Evolutionary conservation across 2,888 invertebrate species (phyloP).

Genomic region (Sympetrum striolatum): DNA sequence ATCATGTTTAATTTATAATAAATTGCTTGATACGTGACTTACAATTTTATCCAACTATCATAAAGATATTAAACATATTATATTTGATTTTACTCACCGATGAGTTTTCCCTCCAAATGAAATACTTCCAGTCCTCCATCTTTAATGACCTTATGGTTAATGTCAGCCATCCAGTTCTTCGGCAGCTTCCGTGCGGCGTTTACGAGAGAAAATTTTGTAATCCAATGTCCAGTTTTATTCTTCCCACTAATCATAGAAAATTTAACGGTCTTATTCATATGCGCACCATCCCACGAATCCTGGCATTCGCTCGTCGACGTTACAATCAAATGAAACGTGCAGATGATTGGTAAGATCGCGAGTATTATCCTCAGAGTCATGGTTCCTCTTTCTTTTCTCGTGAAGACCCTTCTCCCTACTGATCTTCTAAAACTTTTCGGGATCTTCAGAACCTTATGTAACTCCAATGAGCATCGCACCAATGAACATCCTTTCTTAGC

Average conservation of each 20-base stretch:
- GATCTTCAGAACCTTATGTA: not conserved
- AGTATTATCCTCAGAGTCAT: not conserved
- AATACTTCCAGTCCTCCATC: not conserved
- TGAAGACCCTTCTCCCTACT: not conserved
- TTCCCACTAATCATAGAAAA: not conserved
- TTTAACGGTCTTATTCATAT: not conserved
- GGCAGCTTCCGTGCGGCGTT: not conserved
- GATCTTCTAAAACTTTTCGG: not conserved
- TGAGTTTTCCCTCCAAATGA: not conserved
- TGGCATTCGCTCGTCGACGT: not conserved
- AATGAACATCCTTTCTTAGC: too few species aligned
- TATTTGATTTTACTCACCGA: too few species aligned
- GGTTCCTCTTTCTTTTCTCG: not conserved
- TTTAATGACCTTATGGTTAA: not conserved
- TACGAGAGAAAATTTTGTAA: not conserved
- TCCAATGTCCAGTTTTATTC: not conserved
- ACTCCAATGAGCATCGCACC: not conserved
- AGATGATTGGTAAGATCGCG: not conserved
- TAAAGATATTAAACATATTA: too few species aligned
- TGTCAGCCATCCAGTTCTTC: not conserved
- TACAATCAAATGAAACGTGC: not conserved
- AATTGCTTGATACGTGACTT: too few species aligned
- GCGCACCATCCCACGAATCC: not conserved
- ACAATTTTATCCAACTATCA: too few species aligned
- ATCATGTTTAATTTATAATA: too few species aligned